phyloP scores from a whole-genome alignment of 2,888 invertebrate species.

The Rhorus exstirpatorius region DNA sequence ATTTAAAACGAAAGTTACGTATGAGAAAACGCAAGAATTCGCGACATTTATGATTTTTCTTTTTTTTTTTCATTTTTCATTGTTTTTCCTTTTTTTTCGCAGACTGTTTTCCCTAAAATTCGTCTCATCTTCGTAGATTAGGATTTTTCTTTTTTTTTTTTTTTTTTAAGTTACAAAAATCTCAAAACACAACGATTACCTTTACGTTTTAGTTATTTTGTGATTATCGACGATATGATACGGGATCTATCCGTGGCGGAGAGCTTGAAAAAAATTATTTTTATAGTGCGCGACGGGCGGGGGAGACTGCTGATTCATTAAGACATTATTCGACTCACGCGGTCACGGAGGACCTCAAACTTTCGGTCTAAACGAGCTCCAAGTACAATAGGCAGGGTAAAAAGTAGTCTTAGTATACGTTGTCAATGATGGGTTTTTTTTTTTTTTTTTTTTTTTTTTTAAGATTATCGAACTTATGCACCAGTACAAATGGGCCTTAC shows the following conservation, averaged over 20 bases:
- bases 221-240: conserved; percentile 8
- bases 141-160: not conserved
- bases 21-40: conserved; percentile 43
- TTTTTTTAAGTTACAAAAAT: not conserved
- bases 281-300: conserved; percentile 54
- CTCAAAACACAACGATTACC: conserved; percentile 35
- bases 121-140: no score
- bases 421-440: conserved; percentile 29
- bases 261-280: no score
- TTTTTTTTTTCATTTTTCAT: conserved; percentile 3
- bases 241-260: no score
- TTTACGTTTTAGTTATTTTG: conserved; percentile 4
- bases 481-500: not conserved
- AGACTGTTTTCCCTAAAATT: no score
- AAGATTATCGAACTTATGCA: not conserved
- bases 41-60: conserved; percentile 17
- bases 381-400: conserved; percentile 41
- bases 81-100: no score
- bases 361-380: conserved; percentile 1
- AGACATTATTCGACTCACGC: conserved; percentile 27
- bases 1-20: conserved; percentile 18
- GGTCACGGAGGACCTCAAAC: conserved; percentile 13
- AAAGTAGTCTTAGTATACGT: conserved; percentile 16
- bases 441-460: no score
- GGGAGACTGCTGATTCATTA: conserved; percentile 56